phyloP scores from a whole-genome alignment of 2,888 invertebrate species.

The Drosophila imparisetae region DNA sequence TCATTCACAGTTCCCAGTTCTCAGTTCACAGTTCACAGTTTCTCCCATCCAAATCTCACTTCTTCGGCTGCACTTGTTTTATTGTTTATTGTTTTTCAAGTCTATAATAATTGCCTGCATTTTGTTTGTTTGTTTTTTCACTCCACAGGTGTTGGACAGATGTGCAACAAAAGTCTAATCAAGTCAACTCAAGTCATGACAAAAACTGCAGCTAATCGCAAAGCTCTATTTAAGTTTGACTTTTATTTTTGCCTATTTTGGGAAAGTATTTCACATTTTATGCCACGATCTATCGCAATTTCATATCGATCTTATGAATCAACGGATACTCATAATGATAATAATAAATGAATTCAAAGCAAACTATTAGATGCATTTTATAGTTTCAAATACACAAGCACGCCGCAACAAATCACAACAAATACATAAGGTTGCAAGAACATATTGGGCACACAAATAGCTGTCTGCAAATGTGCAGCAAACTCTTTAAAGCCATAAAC shows the following conservation, averaged over 20 bases:
- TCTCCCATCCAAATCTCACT: slow-evolving; percentile 1
- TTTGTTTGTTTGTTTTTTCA: background rate
- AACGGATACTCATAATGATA: too few relatives aligned
- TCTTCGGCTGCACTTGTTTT: slow-evolving; percentile 14
- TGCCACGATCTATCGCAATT: background rate
- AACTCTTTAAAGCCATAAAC: background rate
- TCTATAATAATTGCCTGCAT: slow-evolving; percentile 13
- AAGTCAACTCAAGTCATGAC: background rate
- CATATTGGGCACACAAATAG: background rate
- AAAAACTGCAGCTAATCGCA: slow-evolving; percentile 1
- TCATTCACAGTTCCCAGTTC: background rate
- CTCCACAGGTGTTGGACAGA: slow-evolving; percentile 19
- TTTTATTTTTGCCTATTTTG: background rate
- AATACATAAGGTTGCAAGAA: background rate
- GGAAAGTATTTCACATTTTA: background rate
- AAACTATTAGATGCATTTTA: background rate
- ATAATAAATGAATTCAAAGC: too few relatives aligned
- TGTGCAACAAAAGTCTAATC: slow-evolving; percentile 9
- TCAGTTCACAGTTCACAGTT: background rate
- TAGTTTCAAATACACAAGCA: background rate
- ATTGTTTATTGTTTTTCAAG: slow-evolving; percentile 9
- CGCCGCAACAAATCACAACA: background rate
- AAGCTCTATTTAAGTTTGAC: background rate
- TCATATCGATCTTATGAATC: background rate
- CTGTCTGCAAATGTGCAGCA: background rate